Base-by-base conservation (phyloP, 2,113 vertebrate genomes). In the Odontophorus gujanensis region DNA sequence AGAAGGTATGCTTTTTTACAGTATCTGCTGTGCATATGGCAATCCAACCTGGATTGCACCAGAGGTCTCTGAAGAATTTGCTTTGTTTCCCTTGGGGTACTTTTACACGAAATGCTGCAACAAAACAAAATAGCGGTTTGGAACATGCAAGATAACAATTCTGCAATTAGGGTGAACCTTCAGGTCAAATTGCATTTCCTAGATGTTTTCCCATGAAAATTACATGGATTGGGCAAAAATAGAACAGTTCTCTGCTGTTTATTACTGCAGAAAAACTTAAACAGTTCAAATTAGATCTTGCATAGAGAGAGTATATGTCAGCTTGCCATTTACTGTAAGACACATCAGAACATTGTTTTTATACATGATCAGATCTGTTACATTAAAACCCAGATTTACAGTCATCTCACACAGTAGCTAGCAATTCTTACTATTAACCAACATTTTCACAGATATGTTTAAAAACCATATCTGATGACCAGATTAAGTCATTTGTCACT, bases 41-140 rank as follows among this genome's bases (percentile, higher is more conserved):
- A 48, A 90, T 42, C 20, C 48, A 73, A 57, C 73, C 66, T 40
- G 91, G 42, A 59, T 80, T 88, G 80, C 96, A 93, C 96, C 96
- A 96, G 96, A 96, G 82, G 96, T 95, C 96, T 81, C 96, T 72
- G 79, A 72, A 96, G 93, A 50, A 77, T 94, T 72, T 51, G 45
- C 10, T 86, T 96, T 85, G 82, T 78, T 86, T 92, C 69, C 48
- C 36, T 9, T 4, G 2, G 40, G 11, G 30, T 43, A 67, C 36
- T 62, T 78, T 24, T 7, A 50, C 48, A 77, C 9, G 61, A 15
- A 83, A 7, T 25, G 63, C 3, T 73, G 21, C 34, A 81, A 53
- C 34, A 80, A 78, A 93, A 48, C 32, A 77, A 75, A 25, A n/a
- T 6, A 58, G 4, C 48, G 8, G 48, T 84, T 81, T 48, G 63